Conservation (phyloP, 2,888 invertebrate species). For the Cryptocheilus praepositus region DNA sequence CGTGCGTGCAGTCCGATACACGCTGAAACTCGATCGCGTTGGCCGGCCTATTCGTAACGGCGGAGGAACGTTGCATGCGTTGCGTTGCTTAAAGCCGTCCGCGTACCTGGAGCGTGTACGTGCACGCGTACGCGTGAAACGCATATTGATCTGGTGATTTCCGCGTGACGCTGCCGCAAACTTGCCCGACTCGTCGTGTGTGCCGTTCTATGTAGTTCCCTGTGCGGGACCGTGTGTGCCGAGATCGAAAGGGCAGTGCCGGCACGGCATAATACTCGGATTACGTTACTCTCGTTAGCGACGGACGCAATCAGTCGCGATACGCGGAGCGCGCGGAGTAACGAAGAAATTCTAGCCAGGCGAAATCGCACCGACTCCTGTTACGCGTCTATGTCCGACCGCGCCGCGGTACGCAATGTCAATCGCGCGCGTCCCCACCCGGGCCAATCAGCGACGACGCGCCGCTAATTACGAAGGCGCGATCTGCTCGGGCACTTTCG, state of each 20-base stretch:
- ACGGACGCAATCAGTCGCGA: slow-evolving; percentile 49
- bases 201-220: too few species aligned
- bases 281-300: slow-evolving; percentile 46
- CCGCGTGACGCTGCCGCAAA: slow-evolving; percentile 20
- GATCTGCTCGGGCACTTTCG: too few species aligned
- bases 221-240: slow-evolving; percentile 3
- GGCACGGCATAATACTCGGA: slow-evolving; percentile 30
- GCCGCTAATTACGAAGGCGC: too few species aligned
- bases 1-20: slow-evolving; percentile 34
- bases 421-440: too few species aligned
- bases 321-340: slow-evolving; percentile 13
- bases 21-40: neutral
- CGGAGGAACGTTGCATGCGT: slow-evolving; percentile 30
- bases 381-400: too few species aligned
- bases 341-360: too few species aligned
- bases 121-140: slow-evolving; percentile 37
- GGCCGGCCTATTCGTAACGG: neutral
- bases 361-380: too few species aligned
- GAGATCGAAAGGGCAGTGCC: slow-evolving; percentile 13
- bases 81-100: slow-evolving; percentile 48
- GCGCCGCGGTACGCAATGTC: too few species aligned
- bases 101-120: slow-evolving; percentile 40
- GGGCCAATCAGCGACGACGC: too few species aligned
- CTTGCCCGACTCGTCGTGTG: slow-evolving; percentile 36
- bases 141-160: slow-evolving; percentile 45